Evolutionary conservation across 1,140 invertebrate genomes (phyloP), one percentile per base, ranked within the genome.

Genomic region (Lucilia sericata): DNA sequence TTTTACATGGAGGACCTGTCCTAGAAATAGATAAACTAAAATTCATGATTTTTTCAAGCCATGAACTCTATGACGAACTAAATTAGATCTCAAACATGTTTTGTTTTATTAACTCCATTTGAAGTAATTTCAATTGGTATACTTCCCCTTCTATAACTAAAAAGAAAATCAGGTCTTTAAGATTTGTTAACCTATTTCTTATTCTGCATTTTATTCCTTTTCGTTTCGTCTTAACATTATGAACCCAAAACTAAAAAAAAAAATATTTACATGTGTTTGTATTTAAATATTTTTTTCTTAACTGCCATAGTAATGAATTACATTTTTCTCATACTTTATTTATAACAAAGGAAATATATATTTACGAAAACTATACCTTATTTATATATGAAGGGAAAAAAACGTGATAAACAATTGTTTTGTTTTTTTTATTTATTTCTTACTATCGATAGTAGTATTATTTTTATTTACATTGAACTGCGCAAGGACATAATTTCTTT

Each of bases 391-490:
- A n/a, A 60, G 55, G 9, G 7, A 70, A 70, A 25, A 70, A 19
- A 70, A 70, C 65, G 65, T 70, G 65, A 70, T 70, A 70, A 70
- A 70, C 65, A 70, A 70, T 70, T 70, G 65, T 70, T 70, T 70
- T 70, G 10, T 70, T 70, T 70, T 70, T 70, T 9, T 70, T 60
- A 60, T 60, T 60, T 60, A 12, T n/a, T 70, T 70, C 25, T 70
- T 70, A 10, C 42, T 70, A 70, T 70, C 65, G 65, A 70, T 70
- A 70, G 65, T 70, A n/a, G 19, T 65, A 70, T 55, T 19, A 70
- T 70, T 70, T 70, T 70, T 70, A 80, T 80, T 80, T 49, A 80
- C 76, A 80, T 80, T 80, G 47, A 80, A 80, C 76, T 80, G 76
- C 76, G 76, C 76, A 80, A 80, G 60, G 60, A 65, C 81, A 82